Evolutionary conservation across 2,113 vertebrate species (phyloP).

Genomic region (Thomomys bottae): DNA sequence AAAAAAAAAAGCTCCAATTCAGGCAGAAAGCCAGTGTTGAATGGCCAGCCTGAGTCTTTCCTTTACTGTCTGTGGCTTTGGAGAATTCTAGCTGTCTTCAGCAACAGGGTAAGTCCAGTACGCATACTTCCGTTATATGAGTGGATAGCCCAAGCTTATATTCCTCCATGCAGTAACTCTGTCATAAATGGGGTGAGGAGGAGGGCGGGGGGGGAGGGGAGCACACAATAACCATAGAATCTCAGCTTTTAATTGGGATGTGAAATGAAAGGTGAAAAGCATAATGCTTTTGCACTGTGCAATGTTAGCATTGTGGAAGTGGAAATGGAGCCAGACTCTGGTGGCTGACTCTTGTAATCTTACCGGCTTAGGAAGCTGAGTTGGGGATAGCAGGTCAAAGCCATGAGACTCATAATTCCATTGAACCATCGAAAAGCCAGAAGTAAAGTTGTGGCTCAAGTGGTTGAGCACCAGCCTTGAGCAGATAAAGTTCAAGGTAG

Average conservation of each 20-base stretch:
- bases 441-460: no score
- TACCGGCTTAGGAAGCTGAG: no score
- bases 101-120: not conserved
- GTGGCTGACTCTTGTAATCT: no score
- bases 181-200: not conserved
- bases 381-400: no score
- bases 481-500: no score
- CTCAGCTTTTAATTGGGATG: not conserved
- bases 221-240: not conserved
- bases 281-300: not conserved
- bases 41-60: rapidly evolving
- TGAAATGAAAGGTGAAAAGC: not conserved
- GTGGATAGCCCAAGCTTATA: not conserved
- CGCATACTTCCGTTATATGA: not conserved
- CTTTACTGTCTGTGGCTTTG: not conserved
- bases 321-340: not conserved
- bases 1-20: not conserved
- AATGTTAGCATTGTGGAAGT: not conserved
- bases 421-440: no score
- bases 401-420: no score
- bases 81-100: not conserved
- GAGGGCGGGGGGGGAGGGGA: no score
- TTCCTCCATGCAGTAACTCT: not conserved
- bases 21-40: not conserved
- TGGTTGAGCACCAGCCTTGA: no score